A percentile compares a stretch with the other conserved stretches of the same genome.
These are phyloP conservation scores for Euglossa dilemma DNA, from an alignment of 1,140 invertebrate species.

Conservation along the genomic window DNA sequence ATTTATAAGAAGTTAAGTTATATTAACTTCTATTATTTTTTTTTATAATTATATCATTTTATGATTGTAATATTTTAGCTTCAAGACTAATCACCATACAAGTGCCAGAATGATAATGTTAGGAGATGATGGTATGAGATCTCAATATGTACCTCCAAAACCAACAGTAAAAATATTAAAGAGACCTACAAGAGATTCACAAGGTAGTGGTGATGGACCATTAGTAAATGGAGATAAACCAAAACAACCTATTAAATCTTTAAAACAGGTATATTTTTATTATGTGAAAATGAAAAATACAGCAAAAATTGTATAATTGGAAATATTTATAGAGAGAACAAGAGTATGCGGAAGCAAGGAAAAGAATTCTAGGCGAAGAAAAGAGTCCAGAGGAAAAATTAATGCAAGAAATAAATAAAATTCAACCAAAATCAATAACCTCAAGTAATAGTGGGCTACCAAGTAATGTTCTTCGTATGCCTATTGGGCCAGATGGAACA, in stretches of 20 bases:
- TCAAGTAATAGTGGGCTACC: constrained; percentile 61
- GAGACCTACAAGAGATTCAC: constrained; percentile 84
- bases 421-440: constrained; percentile 72
- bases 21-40: not conserved
- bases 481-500: constrained; percentile 84
- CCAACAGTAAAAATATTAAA: constrained; percentile 93
- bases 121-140: constrained; percentile 78
- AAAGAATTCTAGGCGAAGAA: constrained; percentile 92
- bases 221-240: constrained; percentile 86
- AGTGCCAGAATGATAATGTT: constrained; percentile 79
- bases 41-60: not conserved
- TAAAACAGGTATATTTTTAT: constrained; percentile 85
- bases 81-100: constrained; percentile 68
- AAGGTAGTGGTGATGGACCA: constrained; percentile 77
- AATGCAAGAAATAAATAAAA: constrained; percentile 84
- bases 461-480: constrained; percentile 82
- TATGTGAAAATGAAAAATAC: not conserved
- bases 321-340: constrained; percentile 86
- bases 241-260: constrained; percentile 90
- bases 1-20: not conserved
- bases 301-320: not conserved
- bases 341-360: constrained; percentile 92
- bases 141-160: constrained; percentile 86
- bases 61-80: constrained; percentile 59
- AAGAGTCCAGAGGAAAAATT: constrained; percentile 88